Evolutionary conservation across 2,113 vertebrate species (phyloP).

Genomic region (Numenius arquata): DNA sequence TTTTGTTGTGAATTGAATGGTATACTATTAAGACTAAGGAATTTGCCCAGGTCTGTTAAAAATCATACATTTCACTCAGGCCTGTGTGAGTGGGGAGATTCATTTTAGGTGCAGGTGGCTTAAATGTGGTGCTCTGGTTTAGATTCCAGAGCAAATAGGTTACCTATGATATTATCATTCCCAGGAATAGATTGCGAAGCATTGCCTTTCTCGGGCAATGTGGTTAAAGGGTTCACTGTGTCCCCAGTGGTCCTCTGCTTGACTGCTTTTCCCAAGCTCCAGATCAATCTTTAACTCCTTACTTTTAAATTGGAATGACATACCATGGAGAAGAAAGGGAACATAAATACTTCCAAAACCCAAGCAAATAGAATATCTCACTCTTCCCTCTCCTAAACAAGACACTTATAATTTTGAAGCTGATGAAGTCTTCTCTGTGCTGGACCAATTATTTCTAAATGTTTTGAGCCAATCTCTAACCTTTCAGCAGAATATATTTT

Average conservation of each 20-base stretch:
- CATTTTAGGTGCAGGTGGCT: background rate
- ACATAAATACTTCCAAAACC: background rate
- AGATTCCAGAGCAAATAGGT: slow-evolving; percentile 39
- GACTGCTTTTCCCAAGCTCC: slow-evolving; percentile 59
- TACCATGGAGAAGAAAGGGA: background rate
- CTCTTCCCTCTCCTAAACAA: background rate
- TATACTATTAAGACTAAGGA: background rate
- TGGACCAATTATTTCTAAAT: background rate
- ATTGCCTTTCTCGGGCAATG: background rate
- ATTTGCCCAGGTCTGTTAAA: background rate
- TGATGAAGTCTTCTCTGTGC: background rate
- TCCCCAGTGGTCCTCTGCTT: slow-evolving; percentile 13
- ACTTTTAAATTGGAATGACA: slow-evolving; percentile 5
- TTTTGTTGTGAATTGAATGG: background rate
- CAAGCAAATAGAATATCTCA: background rate
- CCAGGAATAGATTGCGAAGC: background rate
- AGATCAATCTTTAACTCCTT: slow-evolving; percentile 61
- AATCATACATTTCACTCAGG: background rate
- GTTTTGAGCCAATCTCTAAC: background rate
- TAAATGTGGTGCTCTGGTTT: background rate
- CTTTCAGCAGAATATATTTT: background rate
- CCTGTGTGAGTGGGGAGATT: background rate
- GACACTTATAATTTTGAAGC: background rate
- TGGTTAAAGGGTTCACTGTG: background rate
- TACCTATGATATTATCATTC: slow-evolving; percentile 25